Conservation (phyloP, 2,797 vertebrate species). For the Erethizon dorsatum region DNA sequence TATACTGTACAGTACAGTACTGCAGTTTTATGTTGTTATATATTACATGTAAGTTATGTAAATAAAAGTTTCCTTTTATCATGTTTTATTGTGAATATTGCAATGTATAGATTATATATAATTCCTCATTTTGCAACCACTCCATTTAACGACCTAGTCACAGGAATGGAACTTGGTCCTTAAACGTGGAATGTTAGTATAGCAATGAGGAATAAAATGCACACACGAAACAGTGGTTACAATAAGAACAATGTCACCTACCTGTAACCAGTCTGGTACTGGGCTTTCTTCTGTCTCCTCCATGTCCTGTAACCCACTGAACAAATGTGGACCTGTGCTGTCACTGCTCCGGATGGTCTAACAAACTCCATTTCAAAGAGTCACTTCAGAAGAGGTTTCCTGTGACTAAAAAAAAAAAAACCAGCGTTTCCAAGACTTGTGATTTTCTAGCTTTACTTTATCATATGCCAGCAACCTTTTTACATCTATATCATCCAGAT, state of each 20-base stretch:
- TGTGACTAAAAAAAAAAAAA: no score
- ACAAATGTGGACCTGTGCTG: not conserved
- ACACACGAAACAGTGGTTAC: not conserved
- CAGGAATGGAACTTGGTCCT: not conserved
- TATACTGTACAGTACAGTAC: not conserved
- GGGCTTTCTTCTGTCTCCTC: not conserved
- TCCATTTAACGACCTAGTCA: not conserved
- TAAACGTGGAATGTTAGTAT: not conserved
- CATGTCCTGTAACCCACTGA: not conserved
- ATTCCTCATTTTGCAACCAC: not conserved
- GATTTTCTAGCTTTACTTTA: constrained; percentile 55
- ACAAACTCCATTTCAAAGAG: not conserved
- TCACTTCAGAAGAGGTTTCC: no score
- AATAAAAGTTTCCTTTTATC: not conserved
- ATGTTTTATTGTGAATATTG: not conserved
- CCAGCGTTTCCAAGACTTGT: not conserved
- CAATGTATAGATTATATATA: not conserved
- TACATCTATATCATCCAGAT: constrained; percentile 4
- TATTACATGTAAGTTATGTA: not conserved
- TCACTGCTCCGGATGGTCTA: not conserved
- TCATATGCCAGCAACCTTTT: constrained; percentile 57
- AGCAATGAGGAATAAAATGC: constrained; percentile 24
- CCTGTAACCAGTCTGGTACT: not conserved
- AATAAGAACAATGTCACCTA: not conserved
- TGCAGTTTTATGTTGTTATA: not conserved